phyloP scores from a whole-genome alignment of 2,888 invertebrate genomes.

The Stenichneumon culpator region DNA sequence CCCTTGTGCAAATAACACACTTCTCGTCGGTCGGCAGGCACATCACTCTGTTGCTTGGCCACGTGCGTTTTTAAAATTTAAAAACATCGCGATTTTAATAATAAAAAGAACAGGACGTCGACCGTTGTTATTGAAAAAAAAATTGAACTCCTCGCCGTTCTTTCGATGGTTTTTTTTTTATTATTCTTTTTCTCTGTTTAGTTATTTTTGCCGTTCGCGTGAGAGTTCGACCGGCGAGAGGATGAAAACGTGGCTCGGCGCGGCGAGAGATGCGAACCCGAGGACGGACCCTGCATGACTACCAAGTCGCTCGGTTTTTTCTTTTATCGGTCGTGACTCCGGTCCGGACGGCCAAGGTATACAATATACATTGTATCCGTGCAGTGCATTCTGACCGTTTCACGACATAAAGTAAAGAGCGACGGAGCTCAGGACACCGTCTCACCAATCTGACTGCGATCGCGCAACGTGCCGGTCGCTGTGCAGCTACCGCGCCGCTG shows the following conservation, averaged over 20 bases:
- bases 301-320: conserved; percentile 33
- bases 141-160: neutral
- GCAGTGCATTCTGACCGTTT: neutral
- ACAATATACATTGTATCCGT: neutral
- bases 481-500: conserved; percentile 22
- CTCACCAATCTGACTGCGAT: neutral
- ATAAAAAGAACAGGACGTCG: too few relatives aligned
- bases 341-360: neutral
- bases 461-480: conserved; percentile 1
- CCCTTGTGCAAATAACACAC: neutral
- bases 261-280: conserved; percentile 76
- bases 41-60: neutral
- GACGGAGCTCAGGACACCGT: neutral
- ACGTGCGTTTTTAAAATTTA: neutral
- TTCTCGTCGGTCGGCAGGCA: neutral
- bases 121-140: too few relatives aligned
- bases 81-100: neutral
- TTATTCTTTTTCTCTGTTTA: neutral
- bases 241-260: neutral
- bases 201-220: neutral
- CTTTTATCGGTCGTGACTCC: conserved; percentile 9
- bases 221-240: neutral
- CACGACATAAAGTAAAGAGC: neutral
- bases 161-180: neutral
- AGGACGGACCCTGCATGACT: conserved; percentile 79